phyloP scores from a whole-genome alignment of 2,113 vertebrate genomes.

The Mystacornis crossleyi region DNA sequence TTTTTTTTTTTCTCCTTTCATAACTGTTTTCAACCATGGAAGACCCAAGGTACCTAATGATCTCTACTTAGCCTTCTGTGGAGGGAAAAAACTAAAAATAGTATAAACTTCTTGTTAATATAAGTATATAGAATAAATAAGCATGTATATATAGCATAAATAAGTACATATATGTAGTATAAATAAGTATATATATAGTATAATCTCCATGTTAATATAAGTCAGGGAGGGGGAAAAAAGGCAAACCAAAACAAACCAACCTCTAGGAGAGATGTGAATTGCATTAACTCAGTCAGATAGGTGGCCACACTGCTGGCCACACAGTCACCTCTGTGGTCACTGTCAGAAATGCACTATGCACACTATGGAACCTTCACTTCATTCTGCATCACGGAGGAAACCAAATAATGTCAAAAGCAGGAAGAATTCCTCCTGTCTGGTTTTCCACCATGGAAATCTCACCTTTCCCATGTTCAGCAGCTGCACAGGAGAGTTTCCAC shows the following conservation, averaged over 20 bases:
- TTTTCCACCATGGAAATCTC: neutral
- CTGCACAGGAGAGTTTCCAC: neutral
- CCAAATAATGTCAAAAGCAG: neutral
- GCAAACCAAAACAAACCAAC: neutral
- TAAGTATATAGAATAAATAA: no score
- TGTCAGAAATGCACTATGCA: neutral
- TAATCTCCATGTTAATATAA: neutral
- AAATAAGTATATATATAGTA: no score
- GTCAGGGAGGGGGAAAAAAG: neutral
- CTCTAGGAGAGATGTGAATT: neutral
- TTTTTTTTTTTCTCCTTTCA: neutral
- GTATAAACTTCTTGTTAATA: neutral
- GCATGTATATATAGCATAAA: no score
- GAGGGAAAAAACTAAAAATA: neutral
- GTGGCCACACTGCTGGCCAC: neutral
- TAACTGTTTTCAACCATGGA: neutral
- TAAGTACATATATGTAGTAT: no score
- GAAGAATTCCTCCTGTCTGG: neutral
- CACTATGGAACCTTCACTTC: neutral
- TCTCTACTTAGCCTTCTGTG: neutral
- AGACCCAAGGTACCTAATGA: neutral
- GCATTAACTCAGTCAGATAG: neutral
- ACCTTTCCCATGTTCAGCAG: neutral
- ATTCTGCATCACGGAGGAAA: neutral
- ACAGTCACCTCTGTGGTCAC: neutral